phyloP scores from a whole-genome alignment of 2,797 vertebrate genomes.

The Acanthornis magna region DNA sequence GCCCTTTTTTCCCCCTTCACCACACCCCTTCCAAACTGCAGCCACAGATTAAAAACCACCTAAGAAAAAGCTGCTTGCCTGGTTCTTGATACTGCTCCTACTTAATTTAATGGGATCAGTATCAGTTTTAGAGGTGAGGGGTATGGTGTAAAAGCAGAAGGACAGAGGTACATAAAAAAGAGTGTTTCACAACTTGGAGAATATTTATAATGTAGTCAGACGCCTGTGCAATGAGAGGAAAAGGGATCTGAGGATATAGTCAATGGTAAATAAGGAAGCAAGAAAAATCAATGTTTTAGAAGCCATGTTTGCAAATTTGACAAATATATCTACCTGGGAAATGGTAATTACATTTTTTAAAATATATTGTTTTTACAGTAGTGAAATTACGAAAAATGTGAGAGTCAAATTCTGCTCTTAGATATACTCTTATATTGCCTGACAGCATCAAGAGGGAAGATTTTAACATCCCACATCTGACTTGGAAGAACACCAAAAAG shows the following conservation, averaged over 20 bases:
- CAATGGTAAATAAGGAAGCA: not conserved
- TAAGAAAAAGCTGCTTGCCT: not conserved
- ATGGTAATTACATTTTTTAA: not conserved
- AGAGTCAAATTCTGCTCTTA: not conserved
- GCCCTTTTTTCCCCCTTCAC: not conserved
- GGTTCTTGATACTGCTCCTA: not conserved
- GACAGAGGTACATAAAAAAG: not conserved
- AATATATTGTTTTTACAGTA: not conserved
- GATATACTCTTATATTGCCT: not conserved
- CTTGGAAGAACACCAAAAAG: slow-evolving; percentile 21
- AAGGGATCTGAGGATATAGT: not conserved
- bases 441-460: not conserved
- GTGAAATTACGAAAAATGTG: not conserved
- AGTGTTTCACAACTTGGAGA: not conserved
- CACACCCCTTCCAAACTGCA: not conserved
- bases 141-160: not conserved
- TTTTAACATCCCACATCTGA: not conserved
- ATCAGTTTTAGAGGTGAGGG: not conserved
- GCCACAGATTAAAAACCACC: not conserved
- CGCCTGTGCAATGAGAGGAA: not conserved
- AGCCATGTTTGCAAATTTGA: not conserved
- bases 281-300: slow-evolving; percentile 5
- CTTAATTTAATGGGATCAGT: not conserved
- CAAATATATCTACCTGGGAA: not conserved
- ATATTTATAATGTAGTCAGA: not conserved